Evolutionary conservation across 2,797 vertebrate genomes (phyloP), one percentile per base, ranked within the genome.

Genomic region (Carcharodon carcharias): DNA sequence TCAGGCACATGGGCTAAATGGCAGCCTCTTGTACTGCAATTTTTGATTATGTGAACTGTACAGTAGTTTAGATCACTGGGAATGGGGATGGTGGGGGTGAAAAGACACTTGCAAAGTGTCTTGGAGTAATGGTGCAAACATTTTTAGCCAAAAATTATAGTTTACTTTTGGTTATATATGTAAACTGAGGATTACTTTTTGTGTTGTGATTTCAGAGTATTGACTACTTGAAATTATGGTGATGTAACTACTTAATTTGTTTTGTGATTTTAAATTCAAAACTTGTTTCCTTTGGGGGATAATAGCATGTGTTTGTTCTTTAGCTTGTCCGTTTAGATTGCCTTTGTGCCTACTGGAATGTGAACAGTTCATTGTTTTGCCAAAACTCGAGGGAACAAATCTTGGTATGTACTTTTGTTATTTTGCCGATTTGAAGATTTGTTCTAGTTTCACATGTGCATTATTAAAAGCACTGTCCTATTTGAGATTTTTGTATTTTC

Each of bases 321-420:
- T 96, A 99, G 98, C 98, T 99, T 8, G 97, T 99, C 5, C 97
- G 98, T 96, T 98, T 99, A 96, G 98, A 99, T 93, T 98, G 98
- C 97, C 98, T 99, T 91, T 99, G 99, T 61, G 98, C 98, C 89
- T 99, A 99, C 95, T 99, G 99, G 99, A 99, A 99, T 9, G 98
- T 99, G 65, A 97, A 98, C 97, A 98, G 99, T 96, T 93, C 97
- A 3, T 97, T 99, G 96, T 99, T 98, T 97, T 99, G 99, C 97
- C 98, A 96, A 97, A 97, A 96, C 50, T 98, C 98, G 9, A 97
- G 98, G 97, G 98, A 98, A 71, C 97, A 98, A 92, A 99, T 99
- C 54, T 97, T 99, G 98, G 99, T 99, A 98, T 98, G 23, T 96
- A n/a, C 45, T 61, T 77, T 8, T 11, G 50, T 40, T 56, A 77